Percentiles rank a stretch among this genome's conserved stretches.
Evolutionary conservation across 1,140 invertebrate species (phyloP).

Genomic region (Liolophura sinensis): DNA sequence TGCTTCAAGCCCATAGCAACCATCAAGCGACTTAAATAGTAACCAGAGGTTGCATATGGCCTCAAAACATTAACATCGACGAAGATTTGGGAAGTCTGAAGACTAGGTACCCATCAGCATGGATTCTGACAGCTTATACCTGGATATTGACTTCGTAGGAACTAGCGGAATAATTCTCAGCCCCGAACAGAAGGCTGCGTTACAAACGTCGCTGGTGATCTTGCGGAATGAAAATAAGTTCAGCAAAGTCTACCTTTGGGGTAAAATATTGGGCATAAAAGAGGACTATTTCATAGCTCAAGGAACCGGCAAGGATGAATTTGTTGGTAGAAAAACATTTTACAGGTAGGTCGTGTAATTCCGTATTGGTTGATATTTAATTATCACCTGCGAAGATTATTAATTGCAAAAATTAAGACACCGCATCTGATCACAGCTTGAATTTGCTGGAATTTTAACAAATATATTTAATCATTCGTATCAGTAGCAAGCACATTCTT

Average conservation of each 20-base stretch:
- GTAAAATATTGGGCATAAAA: slow-evolving; percentile 57
- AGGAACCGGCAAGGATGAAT: slow-evolving; percentile 54
- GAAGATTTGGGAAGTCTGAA: no score
- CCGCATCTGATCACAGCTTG: no score
- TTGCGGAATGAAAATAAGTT: slow-evolving; percentile 58
- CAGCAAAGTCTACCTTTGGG: slow-evolving; percentile 58
- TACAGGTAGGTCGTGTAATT: slow-evolving; percentile 49
- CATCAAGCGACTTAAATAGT: not conserved
- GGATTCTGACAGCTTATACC: slow-evolving; percentile 50
- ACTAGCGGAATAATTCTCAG: slow-evolving; percentile 53
- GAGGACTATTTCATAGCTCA: slow-evolving; percentile 59
- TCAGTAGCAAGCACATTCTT: no score
- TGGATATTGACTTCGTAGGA: slow-evolving; percentile 56
- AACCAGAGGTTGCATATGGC: not conserved
- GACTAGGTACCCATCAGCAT: slow-evolving; percentile 27
- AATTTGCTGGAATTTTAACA: no score
- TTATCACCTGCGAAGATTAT: no score
- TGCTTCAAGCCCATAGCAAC: not conserved
- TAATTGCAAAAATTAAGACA: no score
- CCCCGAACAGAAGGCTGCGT: slow-evolving; percentile 55
- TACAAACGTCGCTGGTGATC: slow-evolving; percentile 58
- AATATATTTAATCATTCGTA: no score
- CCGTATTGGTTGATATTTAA: no score
- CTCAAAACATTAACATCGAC: no score
- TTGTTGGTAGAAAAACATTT: slow-evolving; percentile 51